A percentile compares a stretch with the other conserved stretches of the same genome.
phyloP scores from a whole-genome alignment of 2,113 vertebrate species.

The Vidua macroura region DNA sequence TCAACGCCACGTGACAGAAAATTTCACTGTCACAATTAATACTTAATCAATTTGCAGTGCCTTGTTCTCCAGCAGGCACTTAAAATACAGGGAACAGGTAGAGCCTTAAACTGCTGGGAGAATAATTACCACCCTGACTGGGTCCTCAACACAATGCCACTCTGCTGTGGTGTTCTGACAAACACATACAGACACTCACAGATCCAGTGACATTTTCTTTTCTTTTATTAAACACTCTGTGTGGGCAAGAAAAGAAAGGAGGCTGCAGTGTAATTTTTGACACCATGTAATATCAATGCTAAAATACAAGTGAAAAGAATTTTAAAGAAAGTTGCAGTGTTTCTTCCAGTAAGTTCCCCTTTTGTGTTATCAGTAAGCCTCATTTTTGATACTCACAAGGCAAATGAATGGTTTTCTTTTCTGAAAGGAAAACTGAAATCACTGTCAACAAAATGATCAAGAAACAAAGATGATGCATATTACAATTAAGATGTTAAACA shows the following conservation, averaged over 20 bases:
- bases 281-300: not conserved
- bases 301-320: constrained; percentile 20
- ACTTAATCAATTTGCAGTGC: constrained; percentile 13
- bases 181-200: not conserved
- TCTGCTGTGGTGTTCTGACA: constrained; percentile 28
- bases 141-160: constrained; percentile 13
- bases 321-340: not conserved
- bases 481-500: not conserved
- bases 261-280: not conserved
- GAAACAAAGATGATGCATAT: not conserved
- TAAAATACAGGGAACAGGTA: constrained; percentile 18
- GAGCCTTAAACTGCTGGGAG: not conserved
- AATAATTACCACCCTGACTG: constrained; percentile 41
- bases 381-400: not conserved
- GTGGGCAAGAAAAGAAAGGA: constrained; percentile 28
- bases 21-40: constrained; percentile 16
- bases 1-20: not conserved
- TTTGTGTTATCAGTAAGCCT: not conserved
- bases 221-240: constrained; percentile 17
- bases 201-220: constrained; percentile 28
- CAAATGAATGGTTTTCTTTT: constrained; percentile 20
- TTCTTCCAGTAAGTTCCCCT: not conserved
- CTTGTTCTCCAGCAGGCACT: constrained; percentile 29
- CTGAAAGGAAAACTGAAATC: not conserved
- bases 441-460: not conserved